Evolutionary conservation across 2,888 invertebrate genomes (phyloP).

Genomic region (Pantelozetes paolii): DNA sequence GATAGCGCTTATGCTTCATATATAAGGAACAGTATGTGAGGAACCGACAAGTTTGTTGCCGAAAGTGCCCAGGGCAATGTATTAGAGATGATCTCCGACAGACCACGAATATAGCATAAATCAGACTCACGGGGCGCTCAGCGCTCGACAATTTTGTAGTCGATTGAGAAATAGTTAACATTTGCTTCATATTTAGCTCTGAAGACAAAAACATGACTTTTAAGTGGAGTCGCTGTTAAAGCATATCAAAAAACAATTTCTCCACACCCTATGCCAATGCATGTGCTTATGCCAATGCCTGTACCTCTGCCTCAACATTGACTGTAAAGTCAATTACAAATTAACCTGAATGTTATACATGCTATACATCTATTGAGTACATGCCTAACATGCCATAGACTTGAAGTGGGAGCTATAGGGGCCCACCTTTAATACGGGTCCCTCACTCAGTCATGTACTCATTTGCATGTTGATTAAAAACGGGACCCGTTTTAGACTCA

Average conservation of each 20-base stretch:
- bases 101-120: conserved; percentile 33
- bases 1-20: conserved; percentile 13
- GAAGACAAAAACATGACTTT: conserved; percentile 30
- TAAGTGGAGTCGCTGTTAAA: conserved; percentile 28
- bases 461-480: conserved; percentile 38
- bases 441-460: background rate
- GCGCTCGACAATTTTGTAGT: conserved; percentile 20
- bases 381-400: conserved; percentile 9
- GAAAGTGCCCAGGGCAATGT: conserved; percentile 9
- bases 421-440: conserved; percentile 31
- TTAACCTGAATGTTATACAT: conserved; percentile 13
- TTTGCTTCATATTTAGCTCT: conserved; percentile 18
- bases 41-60: background rate
- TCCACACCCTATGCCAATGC: conserved; percentile 32
- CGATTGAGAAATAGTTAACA: conserved; percentile 1
- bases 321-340: conserved; percentile 33
- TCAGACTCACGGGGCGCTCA: conserved; percentile 27
- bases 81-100: conserved; percentile 36
- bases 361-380: background rate
- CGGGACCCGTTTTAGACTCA: conserved; percentile 28
- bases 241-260: conserved; percentile 37
- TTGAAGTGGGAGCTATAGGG: conserved; percentile 8
- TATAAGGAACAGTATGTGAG: background rate
- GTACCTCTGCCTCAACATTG: background rate
- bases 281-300: background rate